Conservation (phyloP, 2,888 invertebrate species). For the Rosalia funebris region DNA sequence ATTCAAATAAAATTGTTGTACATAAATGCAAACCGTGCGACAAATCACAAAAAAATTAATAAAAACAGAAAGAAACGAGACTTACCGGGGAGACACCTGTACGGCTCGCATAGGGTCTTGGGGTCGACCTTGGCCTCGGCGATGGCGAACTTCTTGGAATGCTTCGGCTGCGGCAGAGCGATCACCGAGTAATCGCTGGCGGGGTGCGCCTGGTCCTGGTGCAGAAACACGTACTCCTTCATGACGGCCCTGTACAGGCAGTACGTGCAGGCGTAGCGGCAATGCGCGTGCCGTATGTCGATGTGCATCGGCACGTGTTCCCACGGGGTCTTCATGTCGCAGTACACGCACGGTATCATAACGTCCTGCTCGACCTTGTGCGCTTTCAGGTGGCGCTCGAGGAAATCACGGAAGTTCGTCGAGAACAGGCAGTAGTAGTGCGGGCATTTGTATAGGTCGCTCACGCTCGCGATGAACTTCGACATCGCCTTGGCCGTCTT, state of each 20-base stretch:
- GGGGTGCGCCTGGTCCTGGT: conserved; percentile 63
- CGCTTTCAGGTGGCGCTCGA: conserved; percentile 62
- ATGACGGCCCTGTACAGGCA: conserved; percentile 76
- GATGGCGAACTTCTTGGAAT: conserved; percentile 44
- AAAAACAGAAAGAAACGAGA: too few species aligned
- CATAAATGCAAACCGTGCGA: too few species aligned
- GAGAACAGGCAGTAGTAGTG: conserved; percentile 65
- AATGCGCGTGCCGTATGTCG: conserved; percentile 70
- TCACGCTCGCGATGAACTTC: conserved; percentile 47
- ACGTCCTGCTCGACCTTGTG: conserved; percentile 53
- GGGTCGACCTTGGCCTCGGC: conserved; percentile 43
- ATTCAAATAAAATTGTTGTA: too few species aligned
- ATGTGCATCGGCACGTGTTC: conserved; percentile 66
- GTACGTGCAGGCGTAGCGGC: conserved; percentile 71
- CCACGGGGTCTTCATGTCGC: conserved; percentile 64
- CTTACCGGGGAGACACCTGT: conserved; percentile 48
- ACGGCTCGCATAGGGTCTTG: conserved; percentile 48
- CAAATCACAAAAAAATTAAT: too few species aligned
- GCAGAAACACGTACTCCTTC: conserved; percentile 71
- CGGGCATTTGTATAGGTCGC: conserved; percentile 70
- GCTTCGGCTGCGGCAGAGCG: conserved; percentile 45
- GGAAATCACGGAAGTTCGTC: conserved; percentile 58
- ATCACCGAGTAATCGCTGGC: conserved; percentile 42
- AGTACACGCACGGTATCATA: conserved; percentile 66
- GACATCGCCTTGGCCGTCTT: conserved; percentile 59